Conservation (phyloP, 2,113 vertebrate species). For the Lethenteron camtschaticum region DNA sequence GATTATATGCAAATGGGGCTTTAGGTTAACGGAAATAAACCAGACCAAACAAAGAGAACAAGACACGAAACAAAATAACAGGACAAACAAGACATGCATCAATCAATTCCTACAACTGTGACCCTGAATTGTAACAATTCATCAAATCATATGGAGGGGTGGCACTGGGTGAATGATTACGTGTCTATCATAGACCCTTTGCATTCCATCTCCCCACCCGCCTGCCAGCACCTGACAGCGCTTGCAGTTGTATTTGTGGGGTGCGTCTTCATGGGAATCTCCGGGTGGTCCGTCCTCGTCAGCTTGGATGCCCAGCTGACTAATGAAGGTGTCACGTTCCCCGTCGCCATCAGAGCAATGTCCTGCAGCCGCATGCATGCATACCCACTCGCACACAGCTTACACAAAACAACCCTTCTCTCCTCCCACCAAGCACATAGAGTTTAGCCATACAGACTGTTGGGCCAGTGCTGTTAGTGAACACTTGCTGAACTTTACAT, state of each 20-base stretch:
- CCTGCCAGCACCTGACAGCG: conserved; percentile 56
- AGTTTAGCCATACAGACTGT: too few species aligned
- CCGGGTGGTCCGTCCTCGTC: conserved; percentile 45
- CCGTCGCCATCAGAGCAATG: conserved; percentile 94
- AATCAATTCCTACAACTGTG: conserved; percentile 5
- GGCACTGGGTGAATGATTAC: background rate
- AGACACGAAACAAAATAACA: too few species aligned
- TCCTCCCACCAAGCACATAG: too few species aligned
- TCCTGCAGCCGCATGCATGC: conserved; percentile 27
- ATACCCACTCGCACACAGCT: too few species aligned
- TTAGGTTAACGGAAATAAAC: too few species aligned
- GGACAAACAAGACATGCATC: background rate
- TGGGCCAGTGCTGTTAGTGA: too few species aligned
- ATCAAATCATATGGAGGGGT: background rate
- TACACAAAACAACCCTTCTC: too few species aligned
- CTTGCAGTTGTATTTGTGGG: conserved; percentile 95
- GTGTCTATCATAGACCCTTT: background rate
- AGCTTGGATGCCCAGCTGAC: conserved; percentile 79
- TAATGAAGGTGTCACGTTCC: conserved; percentile 74
- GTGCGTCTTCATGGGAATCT: conserved; percentile 53
- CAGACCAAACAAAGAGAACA: too few species aligned
- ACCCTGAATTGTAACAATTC: too few species aligned
- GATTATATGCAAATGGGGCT: too few species aligned
- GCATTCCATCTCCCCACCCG: background rate
- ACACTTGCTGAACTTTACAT: too few species aligned